phyloP scores from a whole-genome alignment of 2,113 vertebrate species.

The Galbula dea region DNA sequence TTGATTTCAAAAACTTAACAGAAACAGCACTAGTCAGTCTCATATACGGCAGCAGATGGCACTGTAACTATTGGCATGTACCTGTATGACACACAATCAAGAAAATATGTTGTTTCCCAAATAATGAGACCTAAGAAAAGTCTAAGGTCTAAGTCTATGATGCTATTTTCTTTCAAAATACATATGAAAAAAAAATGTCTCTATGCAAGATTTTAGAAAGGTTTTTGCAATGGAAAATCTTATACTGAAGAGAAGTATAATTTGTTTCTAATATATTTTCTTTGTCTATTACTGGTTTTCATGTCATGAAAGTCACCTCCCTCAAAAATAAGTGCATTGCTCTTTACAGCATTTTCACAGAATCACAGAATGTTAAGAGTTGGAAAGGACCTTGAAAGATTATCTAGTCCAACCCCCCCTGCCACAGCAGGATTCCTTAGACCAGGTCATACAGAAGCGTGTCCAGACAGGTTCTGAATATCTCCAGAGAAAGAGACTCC shows the following conservation, averaged over 20 bases:
- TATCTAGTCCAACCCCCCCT: too few species aligned
- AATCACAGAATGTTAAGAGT: too few species aligned
- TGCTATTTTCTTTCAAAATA: neutral
- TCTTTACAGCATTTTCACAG: too few species aligned
- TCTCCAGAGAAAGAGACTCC: too few species aligned
- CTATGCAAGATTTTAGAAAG: neutral
- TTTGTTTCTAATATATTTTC: neutral
- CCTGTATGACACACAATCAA: neutral
- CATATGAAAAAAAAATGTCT: neutral
- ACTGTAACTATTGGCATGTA: slow-evolving; percentile 18
- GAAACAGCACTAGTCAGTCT: neutral
- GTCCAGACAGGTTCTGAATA: too few species aligned
- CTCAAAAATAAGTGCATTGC: neutral
- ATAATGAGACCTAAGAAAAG: neutral
- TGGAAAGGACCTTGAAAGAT: too few species aligned
- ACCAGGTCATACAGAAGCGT: too few species aligned
- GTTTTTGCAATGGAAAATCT: neutral
- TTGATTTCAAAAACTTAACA: neutral
- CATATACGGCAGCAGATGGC: slow-evolving; percentile 31
- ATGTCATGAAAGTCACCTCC: neutral
- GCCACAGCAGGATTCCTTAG: too few species aligned
- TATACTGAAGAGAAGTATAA: neutral
- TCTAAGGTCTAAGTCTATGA: neutral
- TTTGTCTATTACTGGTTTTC: neutral
- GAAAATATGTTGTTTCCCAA: neutral